Evolutionary conservation across 2,797 vertebrate genomes (phyloP), one percentile per base, ranked within the genome.

Genomic region (Mustela erminea): DNA sequence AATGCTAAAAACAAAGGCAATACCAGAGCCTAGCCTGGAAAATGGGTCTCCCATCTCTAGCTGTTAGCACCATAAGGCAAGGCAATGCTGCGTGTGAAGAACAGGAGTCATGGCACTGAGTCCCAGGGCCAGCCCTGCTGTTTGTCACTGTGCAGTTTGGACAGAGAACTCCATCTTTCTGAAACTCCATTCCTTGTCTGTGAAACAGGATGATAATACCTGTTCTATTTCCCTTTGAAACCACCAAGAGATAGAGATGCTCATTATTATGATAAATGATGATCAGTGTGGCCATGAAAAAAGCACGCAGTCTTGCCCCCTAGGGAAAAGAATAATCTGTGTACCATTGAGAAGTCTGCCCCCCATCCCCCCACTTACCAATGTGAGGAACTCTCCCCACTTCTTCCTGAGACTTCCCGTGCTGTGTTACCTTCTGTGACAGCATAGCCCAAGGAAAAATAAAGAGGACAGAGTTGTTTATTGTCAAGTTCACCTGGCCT

Each of bases 171-270:
- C 46, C n/a, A 78, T 85, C 25, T 90, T 93, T 93, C 80, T 82
- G 75, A 93, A 32, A 96, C 54, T 77, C 56, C 38, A 23, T 97
- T 88, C 9, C 56, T 97, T 75, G 12, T 95, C 58, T 93, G 60
- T 93, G 68, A 93, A 95, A 68, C 20, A 92, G 78, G 23, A 62
- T 70, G 80, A 35, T 52, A 60, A 66, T 81, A 38, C 17, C 77
- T 81, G 74, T 38, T 46, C 56, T 92, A 27, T 84, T 78, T 92
- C 64, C 58, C n/a, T 27, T 64, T 17, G 46, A 89, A 35, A 41
- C 49, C 81, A 7, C 56, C 86, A 86, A 84, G 35, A 7, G 17
- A n/a, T 60, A 86, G 82, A 75, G 78, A 80, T 84, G 35, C 18
- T 96, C n/a, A 14, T 84, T 87, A 60, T 74, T 88, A 23, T 93